Percentiles rank a stretch among this genome's conserved stretches.
Conservation (phyloP, 2,113 vertebrate genomes). For the Passer domesticus region DNA sequence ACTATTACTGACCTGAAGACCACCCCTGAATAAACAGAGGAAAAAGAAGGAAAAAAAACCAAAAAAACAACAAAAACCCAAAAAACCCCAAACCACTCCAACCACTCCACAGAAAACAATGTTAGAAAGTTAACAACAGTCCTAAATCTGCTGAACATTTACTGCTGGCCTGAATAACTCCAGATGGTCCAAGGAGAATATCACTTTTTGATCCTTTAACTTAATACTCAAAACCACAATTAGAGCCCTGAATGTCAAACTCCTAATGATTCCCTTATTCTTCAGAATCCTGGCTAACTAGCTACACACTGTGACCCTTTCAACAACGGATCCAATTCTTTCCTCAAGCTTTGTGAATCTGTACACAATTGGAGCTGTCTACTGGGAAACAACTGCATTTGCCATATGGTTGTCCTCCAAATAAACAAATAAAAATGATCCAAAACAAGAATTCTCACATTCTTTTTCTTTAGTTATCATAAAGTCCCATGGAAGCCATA, state of each 20-base stretch:
- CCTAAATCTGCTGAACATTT: constrained; percentile 55
- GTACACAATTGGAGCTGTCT: constrained; percentile 49
- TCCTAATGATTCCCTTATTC: constrained; percentile 71
- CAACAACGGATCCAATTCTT: constrained; percentile 65
- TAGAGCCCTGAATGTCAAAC: constrained; percentile 69
- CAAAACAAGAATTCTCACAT: constrained; percentile 20
- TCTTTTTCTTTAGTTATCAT: background rate
- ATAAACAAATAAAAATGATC: constrained; percentile 29
- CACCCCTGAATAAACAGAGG: constrained; percentile 61
- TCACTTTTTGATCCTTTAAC: constrained; percentile 66
- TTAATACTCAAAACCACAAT: constrained; percentile 71
- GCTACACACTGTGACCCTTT: constrained; percentile 54
- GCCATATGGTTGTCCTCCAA: constrained; percentile 46
- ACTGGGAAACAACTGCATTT: constrained; percentile 57
- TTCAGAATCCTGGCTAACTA: constrained; percentile 73
- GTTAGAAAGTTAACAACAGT: constrained; percentile 47
- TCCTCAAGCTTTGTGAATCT: constrained; percentile 45
- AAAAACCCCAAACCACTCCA: background rate
- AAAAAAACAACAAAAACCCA: background rate
- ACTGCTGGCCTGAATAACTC: constrained; percentile 59
- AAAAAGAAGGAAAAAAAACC: background rate
- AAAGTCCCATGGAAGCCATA: background rate
- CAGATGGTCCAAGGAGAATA: constrained; percentile 65
- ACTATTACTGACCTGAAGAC: constrained; percentile 61
- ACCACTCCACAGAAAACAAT: constrained; percentile 2